Evolutionary conservation across 1,140 invertebrate genomes (phyloP), one percentile per base, ranked within the genome.

Genomic region (Drosophila takahashii): DNA sequence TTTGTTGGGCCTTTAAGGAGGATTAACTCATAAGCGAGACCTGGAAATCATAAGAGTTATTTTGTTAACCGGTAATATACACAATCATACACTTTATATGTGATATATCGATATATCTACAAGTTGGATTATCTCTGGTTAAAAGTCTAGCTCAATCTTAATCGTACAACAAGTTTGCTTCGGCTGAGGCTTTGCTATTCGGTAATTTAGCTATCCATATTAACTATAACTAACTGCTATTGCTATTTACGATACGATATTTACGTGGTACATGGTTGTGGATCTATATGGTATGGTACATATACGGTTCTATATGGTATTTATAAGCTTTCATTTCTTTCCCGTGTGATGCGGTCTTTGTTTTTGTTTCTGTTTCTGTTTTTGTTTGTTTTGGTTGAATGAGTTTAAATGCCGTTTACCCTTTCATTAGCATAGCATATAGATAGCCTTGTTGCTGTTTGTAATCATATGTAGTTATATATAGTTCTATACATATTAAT

Each of bases 391-490:
- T 59, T 52, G 41, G 41, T 56, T 75, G 61, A 77, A 79, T 89
- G 83, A 86, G 57, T 76, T 77, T 89, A 89, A 89, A 89, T 89
- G 84, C 84, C 80, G 64, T 89, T 89, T 89, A 89, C 84, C 84
- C 84, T 89, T 89, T 71, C 56, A 70, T 71, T 84, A 89, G 84
- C 79, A 79, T 87, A 84, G 77, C 76, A 77, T 79, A 70, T 77
- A 56, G 74, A 44, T 77, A 87, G 84, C 79, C 64, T 70, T 70
- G 72, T 67, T 77, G 58, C 64, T 69, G 76, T 72, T 81, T 60
- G 29, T 79, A 60, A 66, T 61, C 59, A 44, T 79, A 52, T 41
- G 65, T 70, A 44, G 22, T 22, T 69, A 42, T 66, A 44, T 42
- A 64, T 62, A 75, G 37, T 77, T 45, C 66, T 83, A 47, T 65